A percentile compares a stretch with the other conserved stretches of the same genome.
phyloP scores from a whole-genome alignment of 2,888 invertebrate species.

The Aporophyla lueneburgensis region DNA sequence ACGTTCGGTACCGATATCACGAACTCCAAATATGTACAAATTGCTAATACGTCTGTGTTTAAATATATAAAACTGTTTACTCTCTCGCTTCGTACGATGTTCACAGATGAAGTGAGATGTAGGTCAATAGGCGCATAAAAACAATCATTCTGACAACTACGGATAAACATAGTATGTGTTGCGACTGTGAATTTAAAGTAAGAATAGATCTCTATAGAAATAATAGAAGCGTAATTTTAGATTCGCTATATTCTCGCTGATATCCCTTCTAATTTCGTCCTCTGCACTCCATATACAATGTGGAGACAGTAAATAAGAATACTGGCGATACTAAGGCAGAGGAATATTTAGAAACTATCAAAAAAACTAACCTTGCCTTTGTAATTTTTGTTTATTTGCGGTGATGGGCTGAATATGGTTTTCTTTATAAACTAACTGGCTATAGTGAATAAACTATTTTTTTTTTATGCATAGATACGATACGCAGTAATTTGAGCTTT shows the following conservation, averaged over 20 bases:
- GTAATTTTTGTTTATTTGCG: too few species aligned
- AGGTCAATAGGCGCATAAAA: slow-evolving; percentile 74
- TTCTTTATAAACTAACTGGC: neutral
- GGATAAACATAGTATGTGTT: slow-evolving; percentile 38
- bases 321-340: neutral
- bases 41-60: slow-evolving; percentile 54
- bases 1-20: slow-evolving; percentile 43
- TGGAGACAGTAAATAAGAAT: neutral
- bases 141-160: slow-evolving; percentile 64
- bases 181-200: slow-evolving; percentile 24
- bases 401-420: neutral
- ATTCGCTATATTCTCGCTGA: neutral
- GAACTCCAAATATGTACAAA: slow-evolving; percentile 63
- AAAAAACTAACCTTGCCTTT: too few species aligned
- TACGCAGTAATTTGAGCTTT: too few species aligned
- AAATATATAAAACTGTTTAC: slow-evolving; percentile 69
- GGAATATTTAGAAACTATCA: neutral
- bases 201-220: slow-evolving; percentile 29
- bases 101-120: slow-evolving; percentile 73
- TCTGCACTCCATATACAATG: neutral
- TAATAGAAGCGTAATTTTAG: slow-evolving; percentile 22
- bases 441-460: neutral
- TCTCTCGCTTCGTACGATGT: slow-evolving; percentile 68
- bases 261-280: slow-evolving; percentile 1
- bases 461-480: too few species aligned